These are phyloP conservation scores for Plecotus auritus DNA, from an alignment of 2,113 vertebrate species.

Conservation along the genomic window DNA sequence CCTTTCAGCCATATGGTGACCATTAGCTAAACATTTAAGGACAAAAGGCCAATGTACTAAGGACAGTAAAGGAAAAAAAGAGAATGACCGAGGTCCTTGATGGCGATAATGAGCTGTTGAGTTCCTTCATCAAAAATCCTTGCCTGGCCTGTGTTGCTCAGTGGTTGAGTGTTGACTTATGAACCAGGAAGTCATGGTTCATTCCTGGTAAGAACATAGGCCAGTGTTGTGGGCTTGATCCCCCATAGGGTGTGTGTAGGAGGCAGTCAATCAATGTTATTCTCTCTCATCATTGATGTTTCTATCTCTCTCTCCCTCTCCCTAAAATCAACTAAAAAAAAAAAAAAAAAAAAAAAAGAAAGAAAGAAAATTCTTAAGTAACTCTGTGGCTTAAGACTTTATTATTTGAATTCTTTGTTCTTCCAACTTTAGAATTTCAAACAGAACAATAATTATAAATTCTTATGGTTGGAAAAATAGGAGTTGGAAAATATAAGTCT, in stretches of 20 bases:
- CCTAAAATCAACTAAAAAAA: too few species aligned
- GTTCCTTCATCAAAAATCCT: neutral
- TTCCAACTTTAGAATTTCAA: neutral
- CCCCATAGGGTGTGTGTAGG: too few species aligned
- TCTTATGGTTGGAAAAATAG: neutral
- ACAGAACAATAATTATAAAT: neutral
- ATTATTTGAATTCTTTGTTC: neutral
- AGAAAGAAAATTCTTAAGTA: neutral
- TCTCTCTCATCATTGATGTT: too few species aligned
- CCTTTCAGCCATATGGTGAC: neutral
- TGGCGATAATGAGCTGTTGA: neutral
- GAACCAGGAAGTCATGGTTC: too few species aligned
- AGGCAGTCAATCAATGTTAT: too few species aligned
- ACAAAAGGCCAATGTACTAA: neutral
- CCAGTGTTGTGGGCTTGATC: too few species aligned
- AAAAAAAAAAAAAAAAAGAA: too few species aligned
- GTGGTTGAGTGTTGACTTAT: too few species aligned
- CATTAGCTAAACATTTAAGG: neutral
- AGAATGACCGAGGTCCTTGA: neutral
- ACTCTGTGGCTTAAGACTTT: neutral
- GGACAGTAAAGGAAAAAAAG: neutral
- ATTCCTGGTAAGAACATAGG: too few species aligned
- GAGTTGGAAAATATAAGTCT: neutral
- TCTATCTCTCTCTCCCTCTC: too few species aligned
- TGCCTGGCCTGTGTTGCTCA: too few species aligned